phyloP scores from a whole-genome alignment of 2,797 vertebrate species.

The Enteromius fasciolatus region DNA sequence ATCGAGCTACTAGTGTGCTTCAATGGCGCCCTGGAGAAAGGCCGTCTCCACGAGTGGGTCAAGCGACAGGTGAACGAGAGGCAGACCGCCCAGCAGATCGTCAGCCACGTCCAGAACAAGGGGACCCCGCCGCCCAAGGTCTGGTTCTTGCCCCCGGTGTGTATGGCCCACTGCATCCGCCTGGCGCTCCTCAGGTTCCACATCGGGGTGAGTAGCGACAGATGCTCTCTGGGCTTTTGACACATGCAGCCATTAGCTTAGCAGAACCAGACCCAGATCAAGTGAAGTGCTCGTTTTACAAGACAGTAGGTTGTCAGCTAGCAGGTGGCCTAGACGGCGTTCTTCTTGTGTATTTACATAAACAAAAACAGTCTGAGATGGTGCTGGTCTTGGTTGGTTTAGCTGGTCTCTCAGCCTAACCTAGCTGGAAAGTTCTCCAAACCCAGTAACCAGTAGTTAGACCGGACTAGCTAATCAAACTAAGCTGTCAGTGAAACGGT shows the following conservation, averaged over 20 bases:
- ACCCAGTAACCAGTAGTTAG: background rate
- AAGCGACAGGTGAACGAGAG: conserved; percentile 95
- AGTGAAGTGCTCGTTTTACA: conserved; percentile 11
- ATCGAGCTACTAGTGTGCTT: conserved; percentile 96
- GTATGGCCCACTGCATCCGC: conserved; percentile 95
- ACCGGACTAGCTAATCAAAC: background rate
- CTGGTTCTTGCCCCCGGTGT: conserved; percentile 95
- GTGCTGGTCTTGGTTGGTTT: background rate
- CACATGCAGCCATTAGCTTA: conserved; percentile 42
- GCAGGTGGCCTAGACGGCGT: background rate
- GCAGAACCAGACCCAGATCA: conserved; percentile 2
- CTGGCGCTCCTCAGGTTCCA: conserved; percentile 94
- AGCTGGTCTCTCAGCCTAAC: background rate
- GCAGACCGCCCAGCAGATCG: conserved; percentile 93
- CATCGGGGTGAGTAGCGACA: conserved; percentile 85
- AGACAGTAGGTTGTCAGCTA: background rate
- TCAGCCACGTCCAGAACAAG: conserved; percentile 96
- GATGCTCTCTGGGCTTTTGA: conserved; percentile 25
- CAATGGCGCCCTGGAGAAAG: conserved; percentile 96
- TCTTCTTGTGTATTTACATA: background rate
- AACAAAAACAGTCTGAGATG: background rate
- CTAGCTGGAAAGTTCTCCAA: background rate
- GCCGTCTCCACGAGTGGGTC: conserved; percentile 95
- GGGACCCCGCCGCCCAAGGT: conserved; percentile 95
- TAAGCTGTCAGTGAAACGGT: background rate